A percentile compares a stretch with the other conserved stretches of the same genome.
These are phyloP conservation scores for Lasaia peninsularis DNA, from an alignment of 1,140 invertebrate genomes.

Conservation along the genomic window DNA sequence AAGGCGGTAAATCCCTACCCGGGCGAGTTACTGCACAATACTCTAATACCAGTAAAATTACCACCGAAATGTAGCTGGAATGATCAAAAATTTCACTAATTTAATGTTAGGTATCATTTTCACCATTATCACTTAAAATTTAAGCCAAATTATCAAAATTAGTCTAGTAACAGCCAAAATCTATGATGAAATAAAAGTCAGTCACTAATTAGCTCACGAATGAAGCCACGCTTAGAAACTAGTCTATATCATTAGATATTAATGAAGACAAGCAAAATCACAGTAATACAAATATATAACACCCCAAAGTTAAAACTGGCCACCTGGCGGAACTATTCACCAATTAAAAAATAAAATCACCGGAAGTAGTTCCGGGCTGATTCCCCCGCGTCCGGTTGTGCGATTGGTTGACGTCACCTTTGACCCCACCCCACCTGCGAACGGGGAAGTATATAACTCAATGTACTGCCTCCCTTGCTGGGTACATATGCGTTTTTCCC, in stretches of 20 bases:
- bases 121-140: too few relatives aligned
- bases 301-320: not conserved
- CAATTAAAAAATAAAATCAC: conserved; percentile 48
- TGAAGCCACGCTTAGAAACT: too few relatives aligned
- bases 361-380: conserved; percentile 42
- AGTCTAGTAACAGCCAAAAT: too few relatives aligned
- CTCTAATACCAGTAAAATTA: too few relatives aligned
- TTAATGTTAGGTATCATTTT: too few relatives aligned
- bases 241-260: not conserved
- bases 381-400: conserved; percentile 36
- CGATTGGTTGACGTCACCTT: conserved; percentile 54
- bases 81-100: too few relatives aligned
- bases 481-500: conserved; percentile 20
- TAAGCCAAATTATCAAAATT: too few relatives aligned
- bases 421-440: conserved; percentile 57
- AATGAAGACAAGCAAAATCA: not conserved
- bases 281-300: not conserved
- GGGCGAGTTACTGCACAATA: too few relatives aligned
- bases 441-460: conserved; percentile 29
- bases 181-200: too few relatives aligned
- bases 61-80: too few relatives aligned
- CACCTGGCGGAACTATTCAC: conserved; percentile 46
- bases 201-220: too few relatives aligned
- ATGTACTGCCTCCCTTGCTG: conserved; percentile 23
- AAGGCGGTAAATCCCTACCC: too few relatives aligned